These are phyloP conservation scores for Littorina saxatilis DNA, from an alignment of 1,140 invertebrate genomes.

Conservation along the genomic window DNA sequence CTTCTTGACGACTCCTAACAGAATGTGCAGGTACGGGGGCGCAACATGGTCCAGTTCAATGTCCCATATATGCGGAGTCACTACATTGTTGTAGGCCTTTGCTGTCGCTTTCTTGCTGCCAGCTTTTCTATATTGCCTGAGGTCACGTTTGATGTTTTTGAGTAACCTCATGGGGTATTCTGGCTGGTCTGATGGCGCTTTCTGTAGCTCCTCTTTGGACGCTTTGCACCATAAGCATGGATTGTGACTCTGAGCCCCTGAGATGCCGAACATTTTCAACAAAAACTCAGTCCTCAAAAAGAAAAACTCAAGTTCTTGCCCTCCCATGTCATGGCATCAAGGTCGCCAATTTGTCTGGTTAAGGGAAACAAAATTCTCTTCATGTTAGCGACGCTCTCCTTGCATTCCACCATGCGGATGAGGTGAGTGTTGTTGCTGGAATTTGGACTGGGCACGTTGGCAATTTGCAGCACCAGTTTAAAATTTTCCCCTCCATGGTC, in stretches of 20 bases:
- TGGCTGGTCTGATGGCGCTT: background rate
- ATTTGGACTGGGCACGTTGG: slow-evolving; percentile 12
- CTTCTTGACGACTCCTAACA: slow-evolving; percentile 24
- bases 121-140: background rate
- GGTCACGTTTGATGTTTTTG: background rate
- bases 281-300: slow-evolving; percentile 30
- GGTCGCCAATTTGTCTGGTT: background rate
- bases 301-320: background rate
- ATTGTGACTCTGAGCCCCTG: background rate
- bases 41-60: slow-evolving; percentile 8
- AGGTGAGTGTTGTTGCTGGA: slow-evolving; percentile 12
- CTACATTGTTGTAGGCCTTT: slow-evolving; percentile 12
- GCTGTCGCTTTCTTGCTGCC: background rate
- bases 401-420: slow-evolving; percentile 9
- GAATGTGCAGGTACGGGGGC: slow-evolving; percentile 31
- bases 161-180: background rate
- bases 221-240: slow-evolving; percentile 9
- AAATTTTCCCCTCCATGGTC: slow-evolving; percentile 20
- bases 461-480: slow-evolving; percentile 18
- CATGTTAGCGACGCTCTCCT: slow-evolving; percentile 4
- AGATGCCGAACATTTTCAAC: slow-evolving; percentile 20
- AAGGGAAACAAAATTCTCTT: background rate
- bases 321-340: slow-evolving; percentile 13
- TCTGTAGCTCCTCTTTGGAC: background rate
- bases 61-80: background rate